These are phyloP conservation scores for Chymomyza caudatula DNA, from an alignment of 2,888 invertebrate genomes.

Conservation along the genomic window DNA sequence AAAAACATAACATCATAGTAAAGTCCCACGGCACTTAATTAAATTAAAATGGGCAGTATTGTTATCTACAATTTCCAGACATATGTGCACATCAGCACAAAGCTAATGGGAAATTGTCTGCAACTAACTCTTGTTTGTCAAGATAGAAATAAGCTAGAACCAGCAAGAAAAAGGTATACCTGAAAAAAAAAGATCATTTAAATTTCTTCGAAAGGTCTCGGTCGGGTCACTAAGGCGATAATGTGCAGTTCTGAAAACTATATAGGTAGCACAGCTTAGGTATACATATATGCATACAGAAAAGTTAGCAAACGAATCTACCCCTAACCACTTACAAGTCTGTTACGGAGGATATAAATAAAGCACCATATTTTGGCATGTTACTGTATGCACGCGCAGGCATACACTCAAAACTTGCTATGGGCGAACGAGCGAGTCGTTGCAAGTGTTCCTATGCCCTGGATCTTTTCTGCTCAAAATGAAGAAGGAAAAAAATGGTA, in stretches of 20 bases:
- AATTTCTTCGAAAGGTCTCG: neutral
- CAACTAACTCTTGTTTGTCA: neutral
- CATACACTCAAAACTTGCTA: neutral
- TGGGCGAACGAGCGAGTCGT: neutral
- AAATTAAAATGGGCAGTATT: neutral
- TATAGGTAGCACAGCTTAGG: neutral
- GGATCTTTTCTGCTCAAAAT: slow-evolving; percentile 1
- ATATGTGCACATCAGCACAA: neutral
- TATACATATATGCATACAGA: neutral
- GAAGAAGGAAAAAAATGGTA: neutral
- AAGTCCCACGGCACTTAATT: neutral
- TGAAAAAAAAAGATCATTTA: neutral
- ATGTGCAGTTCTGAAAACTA: neutral
- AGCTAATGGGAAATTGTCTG: neutral
- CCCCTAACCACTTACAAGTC: no score
- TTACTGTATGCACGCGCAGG: slow-evolving; percentile 23
- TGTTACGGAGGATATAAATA: neutral
- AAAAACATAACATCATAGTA: no score
- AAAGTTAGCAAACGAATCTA: neutral
- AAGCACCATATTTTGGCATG: slow-evolving; percentile 1
- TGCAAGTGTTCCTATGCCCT: slow-evolving; percentile 2
- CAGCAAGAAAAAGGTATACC: neutral
- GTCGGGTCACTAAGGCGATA: neutral
- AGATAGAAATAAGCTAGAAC: neutral
- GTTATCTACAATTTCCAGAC: neutral